Evolutionary conservation across 2,113 vertebrate genomes (phyloP), one percentile per base, ranked within the genome.

Genomic region (Mungos mungo): DNA sequence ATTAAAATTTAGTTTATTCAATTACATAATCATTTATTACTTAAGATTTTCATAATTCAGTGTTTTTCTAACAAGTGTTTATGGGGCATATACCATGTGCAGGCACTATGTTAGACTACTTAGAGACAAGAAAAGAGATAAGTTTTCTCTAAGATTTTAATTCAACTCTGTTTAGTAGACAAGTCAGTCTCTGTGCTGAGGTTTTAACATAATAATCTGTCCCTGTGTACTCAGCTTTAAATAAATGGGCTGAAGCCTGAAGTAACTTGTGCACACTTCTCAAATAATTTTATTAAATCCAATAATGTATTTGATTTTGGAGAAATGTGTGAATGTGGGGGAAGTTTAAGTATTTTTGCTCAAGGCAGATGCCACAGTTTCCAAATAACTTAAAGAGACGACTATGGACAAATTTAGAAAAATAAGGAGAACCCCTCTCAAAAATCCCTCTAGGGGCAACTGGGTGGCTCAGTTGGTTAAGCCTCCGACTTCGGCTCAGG

Each of bases 271-370:
- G 33, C 23, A 14, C 12, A 54, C 31, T 41, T 97, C 82, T 71
- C 77, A 18, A 97, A 90, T 86, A 83, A 90, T 85, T 92, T 79
- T 80, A 95, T 95, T 93, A 93, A 96, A 85, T 29, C 57, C 85
- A 38, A 95, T 93, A 5, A 77, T 81, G 27, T 71, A 54, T 90
- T 77, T 90, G 38, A 90, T 45, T 90, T 87, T 88, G 81, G 69
- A 95, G 76, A 94, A 83, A 90, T 81, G 76, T 50, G 71, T 96
- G 74, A 86, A 79, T 89, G 60, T 82, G 72, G 19, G 21, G 18
- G 38, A 87, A 86, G 25, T 66, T 86, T 66, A 83, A 82, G 74
- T 82, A 23, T 74, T 72, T 90, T 86, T 97, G 52, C 63, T 81
- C 52, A 95, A 92, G 31, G 47, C 88, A 95, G 21, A 82, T 80